Conservation (phyloP, 2,113 vertebrate genomes). For the Brienomyrus longianalis region DNA sequence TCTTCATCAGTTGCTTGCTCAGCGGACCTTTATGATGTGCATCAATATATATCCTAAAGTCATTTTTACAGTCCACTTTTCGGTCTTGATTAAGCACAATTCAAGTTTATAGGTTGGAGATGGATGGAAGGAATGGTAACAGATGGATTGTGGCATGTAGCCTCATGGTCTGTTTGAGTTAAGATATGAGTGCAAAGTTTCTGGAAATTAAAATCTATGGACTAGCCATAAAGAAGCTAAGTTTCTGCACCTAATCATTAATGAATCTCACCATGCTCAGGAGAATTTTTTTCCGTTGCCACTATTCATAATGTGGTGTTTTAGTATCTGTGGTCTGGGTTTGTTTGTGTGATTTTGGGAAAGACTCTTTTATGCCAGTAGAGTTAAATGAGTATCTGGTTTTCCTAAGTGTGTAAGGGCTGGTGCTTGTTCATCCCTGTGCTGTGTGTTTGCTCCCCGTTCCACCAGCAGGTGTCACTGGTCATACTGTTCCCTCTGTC, state of each 20-base stretch:
- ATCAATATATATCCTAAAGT: conserved; percentile 5
- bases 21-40: background rate
- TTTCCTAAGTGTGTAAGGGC: background rate
- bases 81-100: background rate
- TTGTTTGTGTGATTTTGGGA: background rate
- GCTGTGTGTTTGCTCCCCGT: too few species aligned
- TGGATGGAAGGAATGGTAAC: background rate
- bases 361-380: background rate
- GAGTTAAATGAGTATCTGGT: background rate
- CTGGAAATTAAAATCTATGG: background rate
- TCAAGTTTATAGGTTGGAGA: background rate
- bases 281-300: background rate
- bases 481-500: too few species aligned
- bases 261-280: too few species aligned
- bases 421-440: too few species aligned
- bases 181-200: background rate
- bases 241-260: background rate
- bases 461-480: too few species aligned
- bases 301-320: background rate
- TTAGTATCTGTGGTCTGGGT: background rate
- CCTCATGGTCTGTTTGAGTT: background rate
- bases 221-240: background rate
- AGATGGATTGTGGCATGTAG: background rate
- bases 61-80: background rate
- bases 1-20: background rate